Base-by-base conservation (phyloP, 2,113 vertebrate species). In the Calidris pugnax region DNA sequence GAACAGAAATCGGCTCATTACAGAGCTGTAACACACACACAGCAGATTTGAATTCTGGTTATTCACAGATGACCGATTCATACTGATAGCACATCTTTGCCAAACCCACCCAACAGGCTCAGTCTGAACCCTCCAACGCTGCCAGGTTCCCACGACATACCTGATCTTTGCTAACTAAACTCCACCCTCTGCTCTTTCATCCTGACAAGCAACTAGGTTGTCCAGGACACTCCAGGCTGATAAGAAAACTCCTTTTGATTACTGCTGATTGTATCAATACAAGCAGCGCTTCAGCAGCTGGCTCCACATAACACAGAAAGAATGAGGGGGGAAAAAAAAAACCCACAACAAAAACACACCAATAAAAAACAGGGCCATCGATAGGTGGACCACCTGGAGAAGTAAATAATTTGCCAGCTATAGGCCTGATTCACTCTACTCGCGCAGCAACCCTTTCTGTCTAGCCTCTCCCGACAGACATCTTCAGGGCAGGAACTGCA, bases 61-160 rank as follows among this genome's bases (percentile, higher is more conserved):
- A 39, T 48, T 88, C 66, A 68, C 0, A 0, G 33, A 43, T 20
- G 35, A 28, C 53, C 10, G 7, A 60, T 51, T 48, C 0, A 1
- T 33, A 66, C 51, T 33, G 39, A 68, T 3, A 67, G 27, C 3
- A 2, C 41, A 56, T 20, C 33, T 87, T 41, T 72, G 69, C 57
- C 69, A 96, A 94, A 94, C 56, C 41, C 72, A 96, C 53, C 24
- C 79, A 85, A 87, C 51, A 85, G 66, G 64, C 83, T 69, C 62
- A 43, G 45, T 86, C 5, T 50, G 51, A 73, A 76, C 24, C 33
- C 48, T 86, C 27, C 56, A 90, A 30, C 0, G 1, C 50, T 79
- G 63, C 22, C 89, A 75, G 51, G 26, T 95, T 84, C 88, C 74
- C 60, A 50, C 32, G 69, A 71, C 23, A 55, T 86, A 88, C 56